Conservation (phyloP, 2,113 vertebrate genomes). For the Ophiodon elongatus region DNA sequence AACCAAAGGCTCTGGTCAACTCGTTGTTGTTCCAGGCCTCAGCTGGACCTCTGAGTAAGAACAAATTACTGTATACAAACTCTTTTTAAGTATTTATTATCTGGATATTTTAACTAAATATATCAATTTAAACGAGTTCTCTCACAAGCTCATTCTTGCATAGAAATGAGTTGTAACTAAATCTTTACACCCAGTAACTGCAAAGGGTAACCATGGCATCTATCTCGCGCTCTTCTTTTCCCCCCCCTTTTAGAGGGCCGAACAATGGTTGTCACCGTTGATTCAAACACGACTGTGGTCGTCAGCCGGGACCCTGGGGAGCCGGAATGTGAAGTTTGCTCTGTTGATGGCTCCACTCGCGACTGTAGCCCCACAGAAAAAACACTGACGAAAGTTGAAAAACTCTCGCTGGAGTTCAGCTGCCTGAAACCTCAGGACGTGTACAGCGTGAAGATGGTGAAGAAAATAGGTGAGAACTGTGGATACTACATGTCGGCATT, state of each 20-base stretch:
- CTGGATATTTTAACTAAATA: not conserved
- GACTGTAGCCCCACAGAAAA: constrained; percentile 52
- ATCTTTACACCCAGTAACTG: not conserved
- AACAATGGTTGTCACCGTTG: constrained; percentile 57
- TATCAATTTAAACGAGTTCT: too few relatives aligned
- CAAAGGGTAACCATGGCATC: not conserved
- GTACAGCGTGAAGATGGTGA: constrained; percentile 80
- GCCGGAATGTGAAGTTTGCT: constrained; percentile 77
- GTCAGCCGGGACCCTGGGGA: constrained; percentile 49
- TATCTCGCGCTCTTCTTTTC: not conserved
- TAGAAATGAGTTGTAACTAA: too few relatives aligned
- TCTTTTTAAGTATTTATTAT: not conserved
- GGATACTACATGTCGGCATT: not conserved
- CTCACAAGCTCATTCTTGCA: not conserved
- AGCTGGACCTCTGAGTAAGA: constrained; percentile 85
- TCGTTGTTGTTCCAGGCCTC: constrained; percentile 84
- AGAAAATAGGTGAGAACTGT: constrained; percentile 83
- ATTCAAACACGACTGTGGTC: constrained; percentile 54
- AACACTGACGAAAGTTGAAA: constrained; percentile 15
- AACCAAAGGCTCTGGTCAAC: constrained; percentile 68
- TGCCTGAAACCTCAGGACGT: constrained; percentile 78
- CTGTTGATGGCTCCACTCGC: constrained; percentile 23
- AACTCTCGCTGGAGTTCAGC: constrained; percentile 71
- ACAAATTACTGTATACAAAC: not conserved
- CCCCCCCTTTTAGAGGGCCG: constrained; percentile 52